Conservation (phyloP, 2,797 vertebrate species). For the Catamblyrhynchus diadema region DNA sequence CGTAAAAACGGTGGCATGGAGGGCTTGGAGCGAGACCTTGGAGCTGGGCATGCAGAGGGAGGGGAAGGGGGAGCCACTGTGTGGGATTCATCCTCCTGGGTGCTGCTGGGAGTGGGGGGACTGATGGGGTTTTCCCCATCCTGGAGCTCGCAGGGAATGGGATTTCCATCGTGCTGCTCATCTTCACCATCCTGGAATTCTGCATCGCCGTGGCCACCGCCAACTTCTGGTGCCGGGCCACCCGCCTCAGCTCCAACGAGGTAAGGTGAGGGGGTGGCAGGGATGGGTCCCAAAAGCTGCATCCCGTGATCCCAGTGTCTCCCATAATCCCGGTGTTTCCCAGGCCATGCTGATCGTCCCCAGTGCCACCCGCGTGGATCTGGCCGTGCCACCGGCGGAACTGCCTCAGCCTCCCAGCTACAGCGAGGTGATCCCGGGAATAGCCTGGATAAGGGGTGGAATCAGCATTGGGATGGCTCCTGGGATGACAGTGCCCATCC, state of each 20-base stretch:
- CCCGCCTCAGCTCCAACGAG: slow-evolving; percentile 30
- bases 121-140: not conserved
- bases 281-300: not conserved
- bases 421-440: not conserved
- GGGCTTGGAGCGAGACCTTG: accelerated
- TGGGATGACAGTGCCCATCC: not conserved
- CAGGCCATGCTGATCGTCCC: slow-evolving; percentile 57
- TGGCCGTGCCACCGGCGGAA: not conserved
- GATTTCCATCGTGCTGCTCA: slow-evolving; percentile 69
- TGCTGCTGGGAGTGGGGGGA: not conserved
- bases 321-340: not conserved
- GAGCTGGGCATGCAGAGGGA: not conserved
- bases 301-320: accelerated
- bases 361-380: not conserved
- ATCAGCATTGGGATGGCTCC: not conserved
- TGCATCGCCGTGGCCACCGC: slow-evolving; percentile 61
- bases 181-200: slow-evolving; percentile 76
- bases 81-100: not conserved
- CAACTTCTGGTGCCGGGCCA: slow-evolving; percentile 69
- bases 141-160: slow-evolving; percentile 70
- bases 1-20: accelerated
- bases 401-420: slow-evolving; percentile 49
- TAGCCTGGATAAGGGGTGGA: not conserved
- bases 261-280: not conserved
- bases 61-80: not conserved